Evolutionary conservation across 1,140 invertebrate genomes (phyloP).

Genomic region (Aradophagus sp.): DNA sequence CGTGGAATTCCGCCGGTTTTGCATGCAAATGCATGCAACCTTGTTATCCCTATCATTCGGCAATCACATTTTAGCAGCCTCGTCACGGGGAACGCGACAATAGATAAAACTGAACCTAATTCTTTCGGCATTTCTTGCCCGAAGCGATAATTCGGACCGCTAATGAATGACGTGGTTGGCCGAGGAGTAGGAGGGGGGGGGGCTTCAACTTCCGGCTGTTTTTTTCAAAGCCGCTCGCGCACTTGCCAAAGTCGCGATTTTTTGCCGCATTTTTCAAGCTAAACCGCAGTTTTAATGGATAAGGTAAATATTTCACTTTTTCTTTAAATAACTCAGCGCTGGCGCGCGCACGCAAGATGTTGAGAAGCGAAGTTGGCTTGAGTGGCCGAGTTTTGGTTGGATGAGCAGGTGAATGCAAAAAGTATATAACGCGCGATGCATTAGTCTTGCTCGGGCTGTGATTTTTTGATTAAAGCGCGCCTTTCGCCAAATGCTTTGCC

Average conservation of each 20-base stretch:
- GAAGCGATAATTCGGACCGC: slow-evolving; percentile 43
- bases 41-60: slow-evolving; percentile 50
- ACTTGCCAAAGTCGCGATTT: neutral
- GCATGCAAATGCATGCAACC: slow-evolving; percentile 45
- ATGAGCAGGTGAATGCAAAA: slow-evolving; percentile 33
- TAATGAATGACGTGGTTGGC: slow-evolving; percentile 52
- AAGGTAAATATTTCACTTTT: slow-evolving; percentile 38
- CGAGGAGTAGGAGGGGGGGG: no score
- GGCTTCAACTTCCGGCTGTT: no score
- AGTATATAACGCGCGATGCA: slow-evolving; percentile 28
- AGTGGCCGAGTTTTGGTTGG: slow-evolving; percentile 32
- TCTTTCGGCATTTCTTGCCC: slow-evolving; percentile 34
- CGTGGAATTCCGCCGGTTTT: slow-evolving; percentile 25
- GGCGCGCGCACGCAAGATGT: no score
- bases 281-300: slow-evolving; percentile 29
- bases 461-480: slow-evolving; percentile 24
- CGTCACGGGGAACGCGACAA: slow-evolving; percentile 29
- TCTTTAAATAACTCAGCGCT: slow-evolving; percentile 28
- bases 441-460: slow-evolving; percentile 12
- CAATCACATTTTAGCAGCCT: slow-evolving; percentile 42
- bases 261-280: slow-evolving; percentile 16
- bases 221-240: neutral
- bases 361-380: slow-evolving; percentile 11
- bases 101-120: slow-evolving; percentile 27
- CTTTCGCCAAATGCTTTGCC: slow-evolving; percentile 5